Base-by-base conservation (phyloP, 2,113 vertebrate species). In the Chlorodrepanis virens region DNA sequence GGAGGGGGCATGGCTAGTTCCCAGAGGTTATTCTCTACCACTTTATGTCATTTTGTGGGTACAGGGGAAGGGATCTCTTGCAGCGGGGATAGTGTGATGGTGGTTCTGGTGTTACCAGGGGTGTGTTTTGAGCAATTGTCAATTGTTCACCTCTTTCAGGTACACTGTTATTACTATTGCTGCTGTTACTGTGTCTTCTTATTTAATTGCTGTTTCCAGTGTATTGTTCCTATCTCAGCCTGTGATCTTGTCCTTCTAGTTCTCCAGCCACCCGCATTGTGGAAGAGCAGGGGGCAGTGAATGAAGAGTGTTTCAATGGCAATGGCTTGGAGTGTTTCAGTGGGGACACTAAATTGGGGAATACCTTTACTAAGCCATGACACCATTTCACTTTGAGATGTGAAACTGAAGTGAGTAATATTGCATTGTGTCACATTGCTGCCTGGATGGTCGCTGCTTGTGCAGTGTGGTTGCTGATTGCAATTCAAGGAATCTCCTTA, bases 51-150 rank as follows among this genome's bases (percentile, higher is more conserved):
- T 67, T 76, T 76, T 67, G 13, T 23, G 10, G 70, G 60, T 24
- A 19, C 17, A 24, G 10, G 15, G 12, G 6, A 37, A 39, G 60
- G 52, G 7, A 4, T 56, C 23, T 59, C 20, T 67, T 59, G 23
- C 37, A 33, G 7, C 33, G 10, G 15, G 33, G 8, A 20, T 67
- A 39, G 28, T 20, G 23, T 37, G 37, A 47, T 11, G 2, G 10
- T 31, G 19, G 10, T 72, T 57, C 25, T 18, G 11, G 9, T 31
- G 5, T 72, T 50, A 28, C 35, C 1, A 1, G 57, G 31, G 45
- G 9, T 0, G 0, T 2, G 5, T 42, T 21, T 14, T 50, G 59
- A 52, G 19, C 9, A 29, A 2, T 11, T 4, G 60, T 24, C 37
- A 39, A 9, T 42, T 0, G 1, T 23, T 52, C 33, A 6, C 33